A percentile compares a stretch with the other conserved stretches of the same genome.
These are phyloP conservation scores for Centropyge bicolor DNA, from an alignment of 2,797 vertebrate species.

Conservation along the genomic window DNA sequence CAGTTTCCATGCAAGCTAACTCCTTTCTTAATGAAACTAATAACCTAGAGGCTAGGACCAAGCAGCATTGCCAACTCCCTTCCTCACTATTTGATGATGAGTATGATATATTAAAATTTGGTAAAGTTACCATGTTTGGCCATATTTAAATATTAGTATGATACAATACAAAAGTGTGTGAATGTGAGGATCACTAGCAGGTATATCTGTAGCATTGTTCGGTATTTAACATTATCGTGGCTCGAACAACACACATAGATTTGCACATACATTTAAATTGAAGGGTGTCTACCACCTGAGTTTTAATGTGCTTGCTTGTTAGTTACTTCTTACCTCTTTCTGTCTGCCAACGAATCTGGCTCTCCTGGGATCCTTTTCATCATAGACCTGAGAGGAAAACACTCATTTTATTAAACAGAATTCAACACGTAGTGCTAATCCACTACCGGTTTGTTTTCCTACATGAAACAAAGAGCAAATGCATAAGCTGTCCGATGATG, in stretches of 20 bases:
- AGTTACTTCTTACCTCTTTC: conserved; percentile 80
- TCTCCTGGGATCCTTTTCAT: conserved; percentile 80
- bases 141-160: background rate
- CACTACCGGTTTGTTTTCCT: background rate
- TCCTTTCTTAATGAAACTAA: too few relatives aligned
- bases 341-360: conserved; percentile 80
- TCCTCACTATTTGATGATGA: too few relatives aligned
- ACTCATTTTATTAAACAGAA: too few relatives aligned
- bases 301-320: background rate
- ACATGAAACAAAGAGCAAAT: background rate
- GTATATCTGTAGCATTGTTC: background rate
- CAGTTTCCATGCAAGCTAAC: too few relatives aligned
- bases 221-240: background rate
- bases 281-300: background rate
- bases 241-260: background rate
- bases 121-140: background rate
- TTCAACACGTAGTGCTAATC: background rate
- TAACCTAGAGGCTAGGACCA: too few relatives aligned
- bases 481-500: conserved; percentile 32
- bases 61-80: too few relatives aligned
- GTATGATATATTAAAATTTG: background rate
- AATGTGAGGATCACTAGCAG: background rate
- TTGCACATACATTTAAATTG: background rate
- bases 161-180: background rate
- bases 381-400: conserved; percentile 77